phyloP scores from a whole-genome alignment of 2,113 vertebrate species.

The Aegotheles bennettii region DNA sequence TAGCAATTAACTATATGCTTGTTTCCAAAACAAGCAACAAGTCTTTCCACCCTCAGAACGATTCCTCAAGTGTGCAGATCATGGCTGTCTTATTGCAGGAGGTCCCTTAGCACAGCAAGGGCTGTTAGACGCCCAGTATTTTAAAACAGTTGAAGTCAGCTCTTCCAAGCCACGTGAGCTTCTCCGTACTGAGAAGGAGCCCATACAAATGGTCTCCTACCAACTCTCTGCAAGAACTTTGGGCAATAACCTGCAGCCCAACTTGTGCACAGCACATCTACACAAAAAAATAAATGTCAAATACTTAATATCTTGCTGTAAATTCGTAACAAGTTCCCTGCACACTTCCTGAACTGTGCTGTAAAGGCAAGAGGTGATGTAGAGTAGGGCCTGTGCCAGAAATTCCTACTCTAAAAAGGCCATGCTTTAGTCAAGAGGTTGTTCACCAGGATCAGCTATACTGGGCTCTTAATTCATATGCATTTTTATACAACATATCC shows the following conservation, averaged over 20 bases:
- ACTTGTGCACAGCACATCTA: fast-evolving
- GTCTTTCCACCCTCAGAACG: neutral
- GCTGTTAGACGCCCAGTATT: fast-evolving
- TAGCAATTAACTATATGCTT: neutral
- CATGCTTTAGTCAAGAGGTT: neutral
- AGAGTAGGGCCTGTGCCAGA: neutral
- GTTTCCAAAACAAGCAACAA: neutral
- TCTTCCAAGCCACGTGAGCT: neutral
- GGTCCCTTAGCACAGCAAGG: neutral
- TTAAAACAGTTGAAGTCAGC: neutral
- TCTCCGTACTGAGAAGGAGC: neutral
- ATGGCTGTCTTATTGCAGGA: neutral
- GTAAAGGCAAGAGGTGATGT: neutral
- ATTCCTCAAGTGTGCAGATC: neutral
- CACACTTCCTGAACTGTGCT: neutral
- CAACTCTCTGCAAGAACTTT: neutral
- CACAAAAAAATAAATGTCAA: fast-evolving
- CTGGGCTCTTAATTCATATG: neutral
- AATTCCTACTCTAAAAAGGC: neutral
- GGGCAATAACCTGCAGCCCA: neutral
- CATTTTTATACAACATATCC: neutral
- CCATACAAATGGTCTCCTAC: neutral
- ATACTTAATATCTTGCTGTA: neutral
- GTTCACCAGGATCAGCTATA: neutral
- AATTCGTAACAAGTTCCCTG: neutral